Evolutionary conservation across 2,797 vertebrate genomes (phyloP), one percentile per base, ranked within the genome.

Genomic region (Ciconia nigra): DNA sequence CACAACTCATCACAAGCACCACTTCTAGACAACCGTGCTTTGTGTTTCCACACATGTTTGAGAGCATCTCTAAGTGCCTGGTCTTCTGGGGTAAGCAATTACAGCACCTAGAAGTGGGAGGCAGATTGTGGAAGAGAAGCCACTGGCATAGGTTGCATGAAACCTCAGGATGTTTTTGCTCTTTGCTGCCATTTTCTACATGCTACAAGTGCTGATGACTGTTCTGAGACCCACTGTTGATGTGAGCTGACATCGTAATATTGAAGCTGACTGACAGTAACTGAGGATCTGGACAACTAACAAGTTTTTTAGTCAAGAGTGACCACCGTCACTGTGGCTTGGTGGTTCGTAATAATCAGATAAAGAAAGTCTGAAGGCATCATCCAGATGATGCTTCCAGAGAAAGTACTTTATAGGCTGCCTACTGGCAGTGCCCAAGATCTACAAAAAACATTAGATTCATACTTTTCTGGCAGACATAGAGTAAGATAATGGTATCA

Each of bases 261-360:
- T 5, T 14, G 47, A 90, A 84, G 31, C 33, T 71, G 35, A 80
- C 13, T 39, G 37, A 72, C 37, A 41, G 22, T 16, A 49, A 59
- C 47, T 13, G 55, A 87, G 41, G 24, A 57, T 49, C 17, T 26
- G n/a, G 39, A 71, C 31, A 8, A 47, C 17, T 21, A 62, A 26
- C 2, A 37, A 20, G 41, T 39, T 42, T 18, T 33, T 78, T 55
- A 37, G 17, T 61, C 72, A 78, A 71, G 31, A 77, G 15, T 33
- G 19, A 81, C n/a, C 80, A 66, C 7, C 0, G 0, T 28, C 54
- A 58, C 51, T 21, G 20, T 0, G 1, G n/a, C 35, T 80, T 26
- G n/a, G 51, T 63, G 12, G n/a, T 33, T 67, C 9, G 1, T 35
- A 82, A 86, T 29, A 55, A 80, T 35, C 31, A 76, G 35, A 42